Conservation (phyloP, 1,140 invertebrate genomes). For the Scylla paramamosain region DNA sequence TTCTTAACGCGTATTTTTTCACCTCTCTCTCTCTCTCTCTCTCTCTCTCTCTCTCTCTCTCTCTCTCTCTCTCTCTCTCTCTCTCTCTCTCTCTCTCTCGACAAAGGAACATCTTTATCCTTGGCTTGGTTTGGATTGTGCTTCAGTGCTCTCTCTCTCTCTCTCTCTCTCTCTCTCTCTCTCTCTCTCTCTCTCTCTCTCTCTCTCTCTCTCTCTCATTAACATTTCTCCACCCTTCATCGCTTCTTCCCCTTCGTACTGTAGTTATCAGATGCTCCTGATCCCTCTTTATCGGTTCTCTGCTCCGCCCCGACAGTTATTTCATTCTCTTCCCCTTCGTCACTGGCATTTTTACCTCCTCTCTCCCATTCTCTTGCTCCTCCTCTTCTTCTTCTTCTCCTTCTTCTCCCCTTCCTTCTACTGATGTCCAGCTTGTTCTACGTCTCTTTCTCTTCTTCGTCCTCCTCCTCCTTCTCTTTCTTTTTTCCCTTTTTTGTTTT, state of each 20-base stretch:
- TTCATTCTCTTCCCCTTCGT: slow-evolving; percentile 6
- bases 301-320: neutral
- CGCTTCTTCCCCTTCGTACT: neutral
- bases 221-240: slow-evolving; percentile 22
- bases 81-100: neutral
- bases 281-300: slow-evolving; percentile 1
- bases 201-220: slow-evolving; percentile 5
- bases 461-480: neutral
- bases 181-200: slow-evolving; percentile 2
- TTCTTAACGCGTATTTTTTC: neutral
- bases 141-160: neutral
- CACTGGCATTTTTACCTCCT: neutral
- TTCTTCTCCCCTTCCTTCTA: neutral
- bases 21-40: neutral
- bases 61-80: neutral
- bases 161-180: slow-evolving; percentile 20
- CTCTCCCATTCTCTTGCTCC: neutral
- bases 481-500: neutral
- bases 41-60: neutral
- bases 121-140: neutral
- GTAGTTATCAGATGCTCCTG: neutral
- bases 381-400: neutral
- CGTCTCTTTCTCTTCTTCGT: neutral
- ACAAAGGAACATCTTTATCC: neutral
- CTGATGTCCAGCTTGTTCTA: neutral